phyloP scores from a whole-genome alignment of 2,113 vertebrate species.

The Cyrtonyx montezumae region DNA sequence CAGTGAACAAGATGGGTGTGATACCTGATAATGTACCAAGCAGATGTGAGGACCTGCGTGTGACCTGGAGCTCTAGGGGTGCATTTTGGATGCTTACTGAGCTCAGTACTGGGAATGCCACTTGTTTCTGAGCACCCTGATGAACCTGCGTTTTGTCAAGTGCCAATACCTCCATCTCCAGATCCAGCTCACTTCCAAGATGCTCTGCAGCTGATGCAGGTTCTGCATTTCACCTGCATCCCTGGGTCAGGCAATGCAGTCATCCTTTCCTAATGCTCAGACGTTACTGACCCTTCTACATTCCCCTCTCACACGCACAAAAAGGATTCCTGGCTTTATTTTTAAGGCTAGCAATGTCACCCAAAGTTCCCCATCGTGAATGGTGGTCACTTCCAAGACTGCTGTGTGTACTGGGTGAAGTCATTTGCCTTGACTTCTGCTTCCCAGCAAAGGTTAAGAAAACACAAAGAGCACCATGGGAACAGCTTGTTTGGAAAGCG shows the following conservation, averaged over 20 bases:
- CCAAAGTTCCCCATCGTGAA: not conserved
- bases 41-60: fast-evolving
- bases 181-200: not conserved
- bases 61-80: not conserved
- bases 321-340: not conserved
- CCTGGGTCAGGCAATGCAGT: not conserved
- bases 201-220: fast-evolving
- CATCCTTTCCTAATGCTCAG: too few relatives aligned
- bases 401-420: not conserved
- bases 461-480: not conserved
- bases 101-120: not conserved
- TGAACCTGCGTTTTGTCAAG: fast-evolving
- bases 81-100: not conserved
- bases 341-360: not conserved
- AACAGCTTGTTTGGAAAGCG: not conserved
- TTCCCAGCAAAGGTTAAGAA: not conserved
- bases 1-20: fast-evolving
- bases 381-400: not conserved
- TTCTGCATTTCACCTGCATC: not conserved
- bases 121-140: not conserved
- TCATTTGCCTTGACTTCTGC: not conserved
- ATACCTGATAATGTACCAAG: not conserved
- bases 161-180: not conserved
- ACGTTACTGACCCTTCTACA: too few relatives aligned
- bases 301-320: fast-evolving